Evolutionary conservation across 2,888 invertebrate species (phyloP), one percentile per base, ranked within the genome.

Genomic region (Acronicta alni): DNA sequence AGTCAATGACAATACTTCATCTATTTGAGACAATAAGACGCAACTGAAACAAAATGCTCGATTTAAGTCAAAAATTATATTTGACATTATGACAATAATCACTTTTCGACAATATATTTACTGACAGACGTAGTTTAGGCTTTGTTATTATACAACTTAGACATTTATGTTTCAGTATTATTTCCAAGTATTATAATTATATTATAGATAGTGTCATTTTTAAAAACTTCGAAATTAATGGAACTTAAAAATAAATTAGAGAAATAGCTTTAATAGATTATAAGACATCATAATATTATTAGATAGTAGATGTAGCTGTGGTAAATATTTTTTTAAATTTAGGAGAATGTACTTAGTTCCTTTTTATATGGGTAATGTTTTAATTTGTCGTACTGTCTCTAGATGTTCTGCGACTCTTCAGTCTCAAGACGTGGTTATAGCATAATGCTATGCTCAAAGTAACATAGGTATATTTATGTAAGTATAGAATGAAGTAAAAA

Each of bases 191-290:
- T 23, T 48, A 30, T 12, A 1, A 12, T 12, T 32, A 32, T 5
- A 10, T 1, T 12, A 16, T 57, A 67, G 39, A 43, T 66, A 69
- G 49, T 43, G 53, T 53, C 49, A 60, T 67, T 59, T 62, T 47
- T 47, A 44, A 53, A 74, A 53, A 73, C 44, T 60, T 52, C 30
- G 46, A 57, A 52, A 55, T 41, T 66, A 54, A 67, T 55, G 46
- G 47, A 66, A 54, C 47, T 56, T 72, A 76, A 78, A 66, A 80
- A 75, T 70, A 88, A 83, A 86, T 87, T 92, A 93, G 92, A 82
- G 76, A 86, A 75, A 91, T 93, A 93, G 93, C 93, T 93, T 93
- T 93, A 93, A 93, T 93, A 93, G 90, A 57, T 35, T 37, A 57
- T 91, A 91, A 90, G 89, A 65, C 55, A 74, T 68, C 60, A 57